Evolutionary conservation across 2,797 vertebrate species (phyloP), one percentile per base, ranked within the genome.

Genomic region (Sparidentex hasta): DNA sequence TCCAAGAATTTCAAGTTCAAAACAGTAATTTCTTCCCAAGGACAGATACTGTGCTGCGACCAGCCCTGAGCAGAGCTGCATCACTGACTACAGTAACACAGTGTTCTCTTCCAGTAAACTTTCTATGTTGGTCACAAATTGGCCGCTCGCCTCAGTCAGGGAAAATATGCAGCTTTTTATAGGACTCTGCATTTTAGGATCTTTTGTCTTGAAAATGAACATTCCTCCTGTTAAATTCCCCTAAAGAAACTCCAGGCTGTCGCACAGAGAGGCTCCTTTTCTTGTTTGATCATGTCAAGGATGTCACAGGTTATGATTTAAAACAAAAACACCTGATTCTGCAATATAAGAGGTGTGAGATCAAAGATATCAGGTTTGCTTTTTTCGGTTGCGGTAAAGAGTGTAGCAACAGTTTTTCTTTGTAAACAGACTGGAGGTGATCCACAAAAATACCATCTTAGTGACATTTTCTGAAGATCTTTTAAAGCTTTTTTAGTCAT

Each of bases 91-190:
- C 80, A 92, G 84, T 87, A 86, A 86, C 84, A 74, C 47, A 79
- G 64, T 86, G 85, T 89, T 86, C 47, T 50, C 76, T 92, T 92
- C 88, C 88, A 90, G 87, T 91, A 92, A 93, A 88, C 78, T 80
- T 90, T 90, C 89, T 93, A 92, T 91, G 85, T 93, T 87, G 87
- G 90, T 91, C 91, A 88, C 89, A 90, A 85, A 84, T 88, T 93
- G 92, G 89, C 91, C 41, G 79, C 87, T 76, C 1, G 81, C 87
- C 87, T 86, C 79, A 50, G 66, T 85, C 65, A 55, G 82, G 76
- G 85, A 87, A 90, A 93, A 89, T 86, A 80, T 78, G 85, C 81
- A 70, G 83, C 78, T 87, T 90, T 93, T 89, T 88, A 88, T 91
- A 87, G 78, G 63, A 66, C 65, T 75, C 68, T 85, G 82, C 71